Evolutionary conservation across 2,888 invertebrate genomes (phyloP), one percentile per base, ranked within the genome.

Genomic region (Habrosyne pyritoides): DNA sequence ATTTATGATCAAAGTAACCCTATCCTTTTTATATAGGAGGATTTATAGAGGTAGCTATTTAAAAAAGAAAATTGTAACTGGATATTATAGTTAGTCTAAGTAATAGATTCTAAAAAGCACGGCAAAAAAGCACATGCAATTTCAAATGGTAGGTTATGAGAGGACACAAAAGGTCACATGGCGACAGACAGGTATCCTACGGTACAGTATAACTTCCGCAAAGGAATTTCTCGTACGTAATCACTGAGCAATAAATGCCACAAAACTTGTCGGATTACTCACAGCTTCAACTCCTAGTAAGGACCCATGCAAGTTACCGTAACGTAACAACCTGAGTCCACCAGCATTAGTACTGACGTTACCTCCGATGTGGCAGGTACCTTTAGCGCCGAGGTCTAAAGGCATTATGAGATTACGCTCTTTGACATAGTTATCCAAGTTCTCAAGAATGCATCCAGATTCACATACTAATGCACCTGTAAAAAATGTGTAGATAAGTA

Each of bases 341-440:
- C 99, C 99, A 0, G 99, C 99, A 89, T 99, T 99, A 12, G 99
- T 99, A 36, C 99, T 96, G 24, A 99, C 94, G 84, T 99, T 99
- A 18, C 99, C 99, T 1, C 99, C 99, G 67, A 99, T 97, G 54
- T 98, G 97, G 77, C 99, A 99, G 57, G 96, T 96, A 26, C 98
- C 98, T 89, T 99, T 99, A 0, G 99, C 99, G 0, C 99, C 99
- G 59, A 99, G 93, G 91, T 99, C 99, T 56, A 99, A 83, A 0
- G 99, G 99, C 95, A 99, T 97, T 86, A 98, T 97, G 42, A 98
- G 93, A n/a, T 95, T 95, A 55, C 93, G 91, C 7, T 96, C 94
- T 3, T 93, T 92, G 2, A 98, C 93, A 75, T 95, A 93, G 55
- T 94, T 93, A 71, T 99, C 98, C 49, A 99, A 86, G 52, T 93